Conservation (phyloP, 1,140 invertebrate genomes). For the Battus philenor region DNA sequence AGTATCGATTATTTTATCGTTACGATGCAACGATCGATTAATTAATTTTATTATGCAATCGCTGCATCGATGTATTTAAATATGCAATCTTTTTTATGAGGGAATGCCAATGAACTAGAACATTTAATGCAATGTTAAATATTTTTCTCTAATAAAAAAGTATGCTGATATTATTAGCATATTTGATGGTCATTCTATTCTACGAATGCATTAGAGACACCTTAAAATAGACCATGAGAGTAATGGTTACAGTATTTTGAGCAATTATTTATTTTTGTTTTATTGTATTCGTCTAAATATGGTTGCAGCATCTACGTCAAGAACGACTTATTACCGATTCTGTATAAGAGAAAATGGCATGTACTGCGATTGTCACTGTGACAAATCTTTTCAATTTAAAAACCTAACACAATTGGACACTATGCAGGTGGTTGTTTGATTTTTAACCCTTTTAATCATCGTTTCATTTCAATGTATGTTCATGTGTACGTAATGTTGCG, state of each 20-base stretch:
- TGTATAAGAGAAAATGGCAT: constrained; percentile 13
- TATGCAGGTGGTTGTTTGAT: constrained; percentile 3
- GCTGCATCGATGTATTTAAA: no score
- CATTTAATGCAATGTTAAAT: no score
- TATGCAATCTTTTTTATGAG: no score
- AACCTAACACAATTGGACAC: background rate
- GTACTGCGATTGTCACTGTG: constrained; percentile 4
- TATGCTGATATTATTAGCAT: no score
- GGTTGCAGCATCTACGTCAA: constrained; percentile 10
- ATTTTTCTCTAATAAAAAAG: no score
- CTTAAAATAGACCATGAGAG: constrained; percentile 24
- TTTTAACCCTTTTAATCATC: background rate
- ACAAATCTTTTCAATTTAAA: constrained; percentile 16
- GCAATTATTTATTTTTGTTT: constrained; percentile 15
- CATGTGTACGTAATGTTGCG: no score
- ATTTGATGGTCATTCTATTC: constrained; percentile 9
- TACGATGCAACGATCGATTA: no score
- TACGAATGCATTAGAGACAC: constrained; percentile 21
- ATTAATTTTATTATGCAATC: no score
- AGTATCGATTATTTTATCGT: no score
- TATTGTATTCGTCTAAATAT: constrained; percentile 16
- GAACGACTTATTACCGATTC: constrained; percentile 13
- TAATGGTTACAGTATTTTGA: constrained; percentile 21
- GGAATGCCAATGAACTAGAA: no score
- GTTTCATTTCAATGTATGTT: no score